A percentile compares a stretch with the other conserved stretches of the same genome.
Conservation (phyloP, 2,113 vertebrate genomes). For the human (Homo sapiens) region GRCh38 chr5:149166001-149166500, state of each 20-base stretch:
- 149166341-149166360: neutral
- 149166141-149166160: neutral
- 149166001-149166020: neutral
- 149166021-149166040: conserved; percentile 6
- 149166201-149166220: neutral
- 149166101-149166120: neutral
- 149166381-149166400: neutral
- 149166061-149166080: conserved; percentile 6
- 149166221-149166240: neutral
- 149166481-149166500: neutral
- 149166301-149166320: neutral
- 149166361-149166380: neutral
- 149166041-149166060: conserved; percentile 20
- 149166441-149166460: neutral
- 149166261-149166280: neutral
- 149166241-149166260: neutral
- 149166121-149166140: conserved; percentile 29
- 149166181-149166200: neutral
- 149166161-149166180: neutral
- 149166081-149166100: conserved; percentile 4
- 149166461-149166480: neutral
- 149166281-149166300: neutral
- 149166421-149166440: neutral
- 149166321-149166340: neutral
- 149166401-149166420: neutral